phyloP scores from a whole-genome alignment of 1,140 invertebrate genomes.

The Drosophila serrata region DNA sequence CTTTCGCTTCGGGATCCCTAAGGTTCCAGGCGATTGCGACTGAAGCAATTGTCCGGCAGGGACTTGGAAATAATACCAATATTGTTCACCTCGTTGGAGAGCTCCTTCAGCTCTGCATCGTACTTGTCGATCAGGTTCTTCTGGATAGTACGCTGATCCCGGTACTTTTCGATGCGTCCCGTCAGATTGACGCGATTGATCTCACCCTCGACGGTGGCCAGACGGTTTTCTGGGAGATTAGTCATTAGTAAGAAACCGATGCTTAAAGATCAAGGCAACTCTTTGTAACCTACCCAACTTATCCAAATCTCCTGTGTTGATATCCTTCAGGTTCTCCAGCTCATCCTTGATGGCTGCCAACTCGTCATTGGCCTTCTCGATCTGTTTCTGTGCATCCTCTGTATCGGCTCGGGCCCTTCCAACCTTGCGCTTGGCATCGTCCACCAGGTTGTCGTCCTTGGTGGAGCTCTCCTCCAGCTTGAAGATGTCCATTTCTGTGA shows the following conservation, averaged over 20 bases:
- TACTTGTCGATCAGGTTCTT: slow-evolving; percentile 93
- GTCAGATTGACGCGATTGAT: slow-evolving; percentile 92
- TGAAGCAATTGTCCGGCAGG: slow-evolving; percentile 94
- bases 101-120: slow-evolving; percentile 90
- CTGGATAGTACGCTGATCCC: slow-evolving; percentile 90
- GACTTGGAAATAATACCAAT: slow-evolving; percentile 93
- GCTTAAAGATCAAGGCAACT: neutral
- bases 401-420: slow-evolving; percentile 95
- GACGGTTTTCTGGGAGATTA: slow-evolving; percentile 88
- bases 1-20: slow-evolving; percentile 39
- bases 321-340: slow-evolving; percentile 91
- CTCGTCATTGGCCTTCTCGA: slow-evolving; percentile 91
- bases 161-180: slow-evolving; percentile 90
- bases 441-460: slow-evolving; percentile 90
- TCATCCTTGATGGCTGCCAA: slow-evolving; percentile 93
- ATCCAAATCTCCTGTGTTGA: slow-evolving; percentile 90
- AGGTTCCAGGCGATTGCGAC: slow-evolving; percentile 88
- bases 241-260: neutral
- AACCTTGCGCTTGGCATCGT: slow-evolving; percentile 91
- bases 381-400: slow-evolving; percentile 91
- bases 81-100: slow-evolving; percentile 93
- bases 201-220: slow-evolving; percentile 91
- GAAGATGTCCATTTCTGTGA: slow-evolving; percentile 90
- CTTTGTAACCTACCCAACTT: slow-evolving; percentile 85
- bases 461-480: slow-evolving; percentile 91